Evolutionary conservation across 2,888 invertebrate species (phyloP).

Genomic region (Dasypogon diadema): DNA sequence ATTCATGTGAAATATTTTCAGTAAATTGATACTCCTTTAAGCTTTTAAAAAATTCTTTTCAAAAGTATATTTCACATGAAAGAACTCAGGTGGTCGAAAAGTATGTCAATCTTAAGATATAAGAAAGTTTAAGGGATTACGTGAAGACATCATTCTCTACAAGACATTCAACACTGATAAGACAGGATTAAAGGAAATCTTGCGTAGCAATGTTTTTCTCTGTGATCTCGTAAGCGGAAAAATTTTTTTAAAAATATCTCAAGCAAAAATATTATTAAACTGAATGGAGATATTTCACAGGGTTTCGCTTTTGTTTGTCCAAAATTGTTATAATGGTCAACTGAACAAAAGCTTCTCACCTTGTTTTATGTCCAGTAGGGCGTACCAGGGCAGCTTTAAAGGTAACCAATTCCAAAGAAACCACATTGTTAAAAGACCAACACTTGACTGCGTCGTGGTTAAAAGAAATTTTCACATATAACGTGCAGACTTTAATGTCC

Average conservation of each 20-base stretch:
- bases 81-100: too few relatives aligned
- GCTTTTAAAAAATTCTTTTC: too few relatives aligned
- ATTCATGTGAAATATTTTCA: too few relatives aligned
- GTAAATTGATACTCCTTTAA: too few relatives aligned
- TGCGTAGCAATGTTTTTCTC: neutral
- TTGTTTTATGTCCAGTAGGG: neutral
- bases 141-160: too few relatives aligned
- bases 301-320: neutral
- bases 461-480: constrained; percentile 21
- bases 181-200: too few relatives aligned
- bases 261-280: constrained; percentile 7
- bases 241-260: neutral
- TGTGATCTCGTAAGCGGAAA: neutral
- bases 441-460: constrained; percentile 35
- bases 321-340: constrained; percentile 47
- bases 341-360: constrained; percentile 12
- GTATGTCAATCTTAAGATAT: too few relatives aligned
- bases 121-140: too few relatives aligned
- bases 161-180: too few relatives aligned
- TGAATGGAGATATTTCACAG: neutral
- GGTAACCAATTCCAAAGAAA: neutral
- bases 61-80: too few relatives aligned
- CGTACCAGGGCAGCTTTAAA: neutral
- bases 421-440: constrained; percentile 50
- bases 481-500: neutral